Percentiles rank a stretch among this genome's conserved stretches.
Evolutionary conservation across 1,140 invertebrate genomes (phyloP).

Genomic region (Leptoteleia sp.): DNA sequence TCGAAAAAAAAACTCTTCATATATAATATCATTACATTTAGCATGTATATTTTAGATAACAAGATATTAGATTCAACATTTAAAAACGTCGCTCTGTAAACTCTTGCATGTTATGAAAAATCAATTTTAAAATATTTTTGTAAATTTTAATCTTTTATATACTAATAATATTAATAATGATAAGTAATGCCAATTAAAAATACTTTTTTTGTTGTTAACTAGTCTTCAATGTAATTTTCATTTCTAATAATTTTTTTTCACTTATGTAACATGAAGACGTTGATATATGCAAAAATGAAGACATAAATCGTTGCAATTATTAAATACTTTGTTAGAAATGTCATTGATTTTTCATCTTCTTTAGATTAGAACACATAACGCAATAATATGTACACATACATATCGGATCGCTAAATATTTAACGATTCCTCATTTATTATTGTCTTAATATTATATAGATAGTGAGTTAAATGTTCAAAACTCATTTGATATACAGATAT

Average conservation of each 20-base stretch:
- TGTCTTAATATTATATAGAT: conserved; percentile 49
- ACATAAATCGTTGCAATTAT: too few relatives aligned
- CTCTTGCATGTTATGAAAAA: too few relatives aligned
- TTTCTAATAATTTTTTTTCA: not conserved
- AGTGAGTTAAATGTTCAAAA: conserved; percentile 3
- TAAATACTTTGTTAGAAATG: too few relatives aligned
- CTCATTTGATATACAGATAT: conserved; percentile 29
- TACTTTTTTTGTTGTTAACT: too few relatives aligned
- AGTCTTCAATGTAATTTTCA: not conserved
- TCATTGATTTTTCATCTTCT: conserved; percentile 27
- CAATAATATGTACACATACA: conserved; percentile 44
- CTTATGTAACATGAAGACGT: too few relatives aligned
- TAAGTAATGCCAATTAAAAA: too few relatives aligned
- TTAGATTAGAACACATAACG: conserved; percentile 26
- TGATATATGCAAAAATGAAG: too few relatives aligned
- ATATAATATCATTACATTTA: too few relatives aligned
- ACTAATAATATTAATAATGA: too few relatives aligned
- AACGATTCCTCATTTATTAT: conserved; percentile 32
- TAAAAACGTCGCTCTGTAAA: conserved; percentile 31
- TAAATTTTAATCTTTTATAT: too few relatives aligned
- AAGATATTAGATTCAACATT: conserved; percentile 38
- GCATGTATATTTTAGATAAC: conserved; percentile 12
- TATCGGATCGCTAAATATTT: conserved; percentile 16
- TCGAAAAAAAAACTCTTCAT: too few relatives aligned
- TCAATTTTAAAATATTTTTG: too few relatives aligned